These are phyloP conservation scores for Sebastes fasciatus DNA, from an alignment of 2,113 vertebrate species.

Conservation along the genomic window DNA sequence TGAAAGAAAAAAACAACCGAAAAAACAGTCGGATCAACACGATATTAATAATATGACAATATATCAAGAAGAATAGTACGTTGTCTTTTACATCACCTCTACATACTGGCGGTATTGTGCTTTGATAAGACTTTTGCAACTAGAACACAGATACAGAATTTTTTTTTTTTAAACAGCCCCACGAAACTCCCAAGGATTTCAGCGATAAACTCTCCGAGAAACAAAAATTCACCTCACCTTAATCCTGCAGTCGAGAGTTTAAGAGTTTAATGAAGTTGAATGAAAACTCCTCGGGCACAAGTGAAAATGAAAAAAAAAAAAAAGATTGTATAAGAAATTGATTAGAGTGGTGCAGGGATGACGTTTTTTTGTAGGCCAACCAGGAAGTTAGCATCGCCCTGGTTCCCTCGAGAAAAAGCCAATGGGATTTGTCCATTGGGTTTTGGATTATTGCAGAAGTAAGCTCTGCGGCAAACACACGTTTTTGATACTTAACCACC, in stretches of 20 bases:
- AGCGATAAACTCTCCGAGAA: conserved; percentile 20
- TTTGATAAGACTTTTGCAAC: conserved; percentile 85
- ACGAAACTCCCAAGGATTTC: conserved; percentile 60
- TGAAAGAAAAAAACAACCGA: conserved; percentile 76
- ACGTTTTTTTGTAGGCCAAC: too few relatives aligned
- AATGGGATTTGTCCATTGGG: too few relatives aligned
- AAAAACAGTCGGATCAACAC: conserved; percentile 76
- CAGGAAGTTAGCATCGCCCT: too few relatives aligned
- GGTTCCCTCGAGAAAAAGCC: too few relatives aligned
- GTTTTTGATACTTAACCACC: too few relatives aligned
- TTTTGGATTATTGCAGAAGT: too few relatives aligned
- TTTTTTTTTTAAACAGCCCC: conserved; percentile 56
- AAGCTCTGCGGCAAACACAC: too few relatives aligned
- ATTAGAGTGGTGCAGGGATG: too few relatives aligned
- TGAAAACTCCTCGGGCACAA: conserved; percentile 29
- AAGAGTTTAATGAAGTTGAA: conserved; percentile 53
- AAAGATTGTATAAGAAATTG: too few relatives aligned
- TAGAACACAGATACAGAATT: conserved; percentile 80
- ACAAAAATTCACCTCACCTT: conserved; percentile 23
- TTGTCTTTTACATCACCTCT: conserved; percentile 83
- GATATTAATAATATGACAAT: conserved; percentile 82
- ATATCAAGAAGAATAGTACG: conserved; percentile 83
- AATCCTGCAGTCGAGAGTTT: conserved; percentile 23
- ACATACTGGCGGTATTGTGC: conserved; percentile 86
- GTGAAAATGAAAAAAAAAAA: conserved; percentile 30